Evolutionary conservation across 2,797 vertebrate genomes (phyloP).

Genomic region (Pachyuromys duprasi): DNA sequence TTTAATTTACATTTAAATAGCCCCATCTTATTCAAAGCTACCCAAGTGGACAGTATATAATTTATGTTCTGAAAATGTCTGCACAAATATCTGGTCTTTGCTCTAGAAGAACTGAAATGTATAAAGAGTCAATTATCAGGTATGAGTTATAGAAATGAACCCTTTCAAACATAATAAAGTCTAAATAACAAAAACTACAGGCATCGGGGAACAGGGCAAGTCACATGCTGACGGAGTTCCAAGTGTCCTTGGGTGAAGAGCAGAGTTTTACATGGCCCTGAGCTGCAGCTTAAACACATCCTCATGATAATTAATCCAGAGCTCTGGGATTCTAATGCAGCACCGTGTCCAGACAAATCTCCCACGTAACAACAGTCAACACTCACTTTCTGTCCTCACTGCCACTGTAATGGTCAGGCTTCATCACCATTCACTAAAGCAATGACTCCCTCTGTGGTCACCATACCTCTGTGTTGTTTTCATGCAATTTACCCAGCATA

Average conservation of each 20-base stretch:
- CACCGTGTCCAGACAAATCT: background rate
- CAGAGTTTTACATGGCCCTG: background rate
- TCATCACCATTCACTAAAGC: background rate
- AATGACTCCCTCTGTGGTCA: background rate
- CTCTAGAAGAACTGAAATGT: conserved; percentile 17
- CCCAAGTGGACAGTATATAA: background rate
- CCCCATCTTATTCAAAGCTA: background rate
- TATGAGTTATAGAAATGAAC: background rate
- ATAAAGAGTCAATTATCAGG: background rate
- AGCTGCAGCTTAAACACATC: background rate
- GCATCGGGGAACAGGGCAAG: background rate
- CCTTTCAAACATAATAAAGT: background rate
- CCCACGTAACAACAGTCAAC: background rate
- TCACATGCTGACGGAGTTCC: background rate
- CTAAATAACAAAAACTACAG: conserved; percentile 17
- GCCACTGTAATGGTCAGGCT: background rate
- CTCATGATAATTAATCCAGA: background rate
- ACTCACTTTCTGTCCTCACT: background rate
- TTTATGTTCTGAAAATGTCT: conserved; percentile 25
- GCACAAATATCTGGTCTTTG: conserved; percentile 31
- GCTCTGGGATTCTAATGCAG: background rate
- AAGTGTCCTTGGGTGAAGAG: background rate
- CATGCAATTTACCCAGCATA: background rate
- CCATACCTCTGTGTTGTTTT: background rate
- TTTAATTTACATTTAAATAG: background rate